phyloP scores from a whole-genome alignment of 1,140 invertebrate genomes.

The Acromyrmex charruanus region DNA sequence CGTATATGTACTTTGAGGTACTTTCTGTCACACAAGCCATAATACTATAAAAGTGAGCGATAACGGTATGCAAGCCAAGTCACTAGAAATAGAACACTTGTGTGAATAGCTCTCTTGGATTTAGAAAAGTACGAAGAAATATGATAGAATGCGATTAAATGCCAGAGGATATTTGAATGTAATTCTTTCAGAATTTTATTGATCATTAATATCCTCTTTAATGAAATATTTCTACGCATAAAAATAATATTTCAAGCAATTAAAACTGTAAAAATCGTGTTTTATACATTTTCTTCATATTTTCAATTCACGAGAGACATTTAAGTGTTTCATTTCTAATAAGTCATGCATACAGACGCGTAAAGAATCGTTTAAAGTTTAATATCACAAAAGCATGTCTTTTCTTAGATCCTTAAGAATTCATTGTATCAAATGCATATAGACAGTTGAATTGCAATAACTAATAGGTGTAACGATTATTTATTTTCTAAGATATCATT shows the following conservation, averaged over 20 bases:
- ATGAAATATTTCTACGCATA: background rate
- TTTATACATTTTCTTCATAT: background rate
- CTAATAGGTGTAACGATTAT: constrained; percentile 52
- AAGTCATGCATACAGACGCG: background rate
- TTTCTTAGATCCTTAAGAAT: constrained; percentile 49
- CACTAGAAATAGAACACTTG: constrained; percentile 3
- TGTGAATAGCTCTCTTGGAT: constrained; percentile 10
- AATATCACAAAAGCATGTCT: constrained; percentile 33
- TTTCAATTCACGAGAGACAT: background rate
- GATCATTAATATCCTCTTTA: background rate
- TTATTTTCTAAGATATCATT: constrained; percentile 33
- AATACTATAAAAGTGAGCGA: constrained; percentile 2
- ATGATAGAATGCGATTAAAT: background rate
- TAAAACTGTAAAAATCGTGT: background rate
- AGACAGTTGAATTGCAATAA: constrained; percentile 58
- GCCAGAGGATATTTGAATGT: background rate
- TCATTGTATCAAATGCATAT: constrained; percentile 38
- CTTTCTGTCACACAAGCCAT: constrained; percentile 20
- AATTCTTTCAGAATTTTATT: background rate
- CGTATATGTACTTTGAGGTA: constrained; percentile 37
- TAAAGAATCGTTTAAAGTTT: background rate
- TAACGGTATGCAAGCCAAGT: constrained; percentile 13
- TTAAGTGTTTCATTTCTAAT: background rate
- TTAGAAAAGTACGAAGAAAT: background rate
- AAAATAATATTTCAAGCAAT: background rate